phyloP scores from a whole-genome alignment of 2,888 invertebrate genomes.

The Xestia ashworthii region DNA sequence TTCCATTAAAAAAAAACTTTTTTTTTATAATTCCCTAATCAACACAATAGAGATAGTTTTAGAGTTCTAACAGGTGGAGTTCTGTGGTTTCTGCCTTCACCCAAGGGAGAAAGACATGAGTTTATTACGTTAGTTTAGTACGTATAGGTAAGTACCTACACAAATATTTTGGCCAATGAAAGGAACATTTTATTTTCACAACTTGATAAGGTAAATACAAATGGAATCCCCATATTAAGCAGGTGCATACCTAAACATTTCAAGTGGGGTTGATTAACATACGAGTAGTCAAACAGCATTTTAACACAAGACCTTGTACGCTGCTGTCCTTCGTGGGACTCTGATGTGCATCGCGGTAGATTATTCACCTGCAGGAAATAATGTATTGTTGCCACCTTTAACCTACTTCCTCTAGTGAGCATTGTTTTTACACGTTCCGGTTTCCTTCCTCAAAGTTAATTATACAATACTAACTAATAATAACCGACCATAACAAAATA shows the following conservation, averaged over 20 bases:
- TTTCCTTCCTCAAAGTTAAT: conserved; percentile 51
- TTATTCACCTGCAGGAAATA: conserved; percentile 51
- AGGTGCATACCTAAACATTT: not conserved
- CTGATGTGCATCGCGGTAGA: not conserved
- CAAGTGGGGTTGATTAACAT: not conserved
- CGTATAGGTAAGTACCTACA: not conserved
- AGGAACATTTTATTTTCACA: not conserved
- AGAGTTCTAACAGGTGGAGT: not conserved
- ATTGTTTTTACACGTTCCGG: not conserved
- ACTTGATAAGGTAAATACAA: not conserved
- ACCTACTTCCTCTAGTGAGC: conserved; percentile 23
- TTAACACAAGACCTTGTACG: not conserved
- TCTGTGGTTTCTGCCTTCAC: not conserved
- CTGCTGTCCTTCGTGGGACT: not conserved
- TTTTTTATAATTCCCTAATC: not conserved
- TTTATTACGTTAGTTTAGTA: not conserved
- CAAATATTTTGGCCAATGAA: not conserved
- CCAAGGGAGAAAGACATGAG: not conserved
- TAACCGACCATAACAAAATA: conserved; percentile 4
- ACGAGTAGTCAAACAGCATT: too few species aligned
- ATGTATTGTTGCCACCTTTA: conserved; percentile 13
- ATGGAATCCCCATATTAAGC: not conserved
- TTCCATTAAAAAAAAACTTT: too few species aligned
- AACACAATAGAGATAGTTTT: not conserved
- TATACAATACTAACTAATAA: conserved; percentile 4